A percentile compares a stretch with the other conserved stretches of the same genome.
phyloP scores from a whole-genome alignment of 2,797 vertebrate species.

The Enteromius unitaeniatus region DNA sequence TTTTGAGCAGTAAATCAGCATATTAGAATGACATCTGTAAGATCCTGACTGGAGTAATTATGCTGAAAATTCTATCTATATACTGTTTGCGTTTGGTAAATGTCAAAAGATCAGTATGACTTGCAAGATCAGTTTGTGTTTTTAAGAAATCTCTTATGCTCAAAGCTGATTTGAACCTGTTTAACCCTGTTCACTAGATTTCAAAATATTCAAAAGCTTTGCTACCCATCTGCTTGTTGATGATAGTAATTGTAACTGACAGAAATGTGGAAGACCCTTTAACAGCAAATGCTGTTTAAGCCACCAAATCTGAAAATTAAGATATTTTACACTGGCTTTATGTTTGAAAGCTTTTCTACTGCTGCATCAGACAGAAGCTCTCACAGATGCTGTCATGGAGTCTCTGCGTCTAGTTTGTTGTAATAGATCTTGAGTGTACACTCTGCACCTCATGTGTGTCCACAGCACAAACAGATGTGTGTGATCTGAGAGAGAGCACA shows the following conservation, averaged over 20 bases:
- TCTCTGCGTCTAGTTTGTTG: constrained; percentile 40
- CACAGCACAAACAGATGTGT: constrained; percentile 1
- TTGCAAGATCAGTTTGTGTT: too few species aligned
- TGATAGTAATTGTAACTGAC: neutral
- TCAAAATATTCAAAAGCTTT: neutral
- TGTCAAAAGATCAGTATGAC: too few species aligned
- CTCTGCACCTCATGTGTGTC: neutral
- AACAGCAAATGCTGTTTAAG: neutral
- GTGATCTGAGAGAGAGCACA: neutral
- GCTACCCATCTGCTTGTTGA: neutral
- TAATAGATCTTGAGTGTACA: constrained; percentile 21
- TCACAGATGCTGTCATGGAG: neutral
- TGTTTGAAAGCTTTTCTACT: constrained; percentile 22
- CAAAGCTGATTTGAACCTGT: too few species aligned
- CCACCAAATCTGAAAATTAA: neutral
- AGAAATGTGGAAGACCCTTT: neutral
- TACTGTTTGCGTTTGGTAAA: too few species aligned
- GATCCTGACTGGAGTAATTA: too few species aligned
- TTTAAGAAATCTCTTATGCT: too few species aligned
- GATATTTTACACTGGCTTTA: neutral
- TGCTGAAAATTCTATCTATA: too few species aligned
- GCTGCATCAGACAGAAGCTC: constrained; percentile 31
- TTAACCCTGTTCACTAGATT: neutral
- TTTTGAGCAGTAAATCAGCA: too few species aligned
- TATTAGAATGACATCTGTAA: too few species aligned